A percentile compares a stretch with the other conserved stretches of the same genome.
Conservation (phyloP, 2,797 vertebrate genomes). For the Helicolenus hilgendorfi region DNA sequence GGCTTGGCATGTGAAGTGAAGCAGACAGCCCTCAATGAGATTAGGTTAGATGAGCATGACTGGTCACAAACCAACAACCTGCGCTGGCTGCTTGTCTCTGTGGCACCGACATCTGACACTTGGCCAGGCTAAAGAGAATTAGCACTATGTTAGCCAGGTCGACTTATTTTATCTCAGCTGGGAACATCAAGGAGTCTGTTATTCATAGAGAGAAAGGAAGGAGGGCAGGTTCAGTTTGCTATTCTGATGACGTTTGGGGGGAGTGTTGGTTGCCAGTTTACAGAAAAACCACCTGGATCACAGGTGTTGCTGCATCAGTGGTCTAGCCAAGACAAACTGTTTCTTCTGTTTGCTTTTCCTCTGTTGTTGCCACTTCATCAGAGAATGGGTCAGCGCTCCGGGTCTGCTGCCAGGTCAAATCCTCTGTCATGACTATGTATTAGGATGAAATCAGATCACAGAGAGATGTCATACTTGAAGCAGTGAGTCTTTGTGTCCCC, state of each 20-base stretch:
- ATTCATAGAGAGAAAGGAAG: conserved; percentile 3
- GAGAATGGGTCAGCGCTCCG: conserved; percentile 46
- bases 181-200: conserved; percentile 39
- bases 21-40: conserved; percentile 52
- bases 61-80: conserved; percentile 65
- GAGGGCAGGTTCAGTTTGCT: conserved; percentile 15
- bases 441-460: conserved; percentile 42
- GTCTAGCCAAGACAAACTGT: conserved; percentile 43
- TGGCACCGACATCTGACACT: conserved; percentile 57
- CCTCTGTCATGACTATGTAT: conserved; percentile 48
- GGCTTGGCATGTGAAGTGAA: conserved; percentile 58
- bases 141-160: conserved; percentile 27
- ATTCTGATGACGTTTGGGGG: conserved; percentile 7
- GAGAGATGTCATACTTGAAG: conserved; percentile 18
- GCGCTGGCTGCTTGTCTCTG: conserved; percentile 39
- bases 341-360: conserved; percentile 50
- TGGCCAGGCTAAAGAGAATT: conserved; percentile 60
- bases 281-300: conserved; percentile 36
- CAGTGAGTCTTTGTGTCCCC: conserved; percentile 17
- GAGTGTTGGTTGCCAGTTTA: conserved; percentile 14
- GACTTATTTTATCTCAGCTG: conserved; percentile 35
- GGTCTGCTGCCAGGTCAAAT: conserved; percentile 61
- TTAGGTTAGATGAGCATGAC: conserved; percentile 67
- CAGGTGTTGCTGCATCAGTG: conserved; percentile 52
- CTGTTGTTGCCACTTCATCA: conserved; percentile 47